These are phyloP conservation scores for Sebastes itinus DNA, from an alignment of 2,797 vertebrate genomes.

Conservation along the genomic window DNA sequence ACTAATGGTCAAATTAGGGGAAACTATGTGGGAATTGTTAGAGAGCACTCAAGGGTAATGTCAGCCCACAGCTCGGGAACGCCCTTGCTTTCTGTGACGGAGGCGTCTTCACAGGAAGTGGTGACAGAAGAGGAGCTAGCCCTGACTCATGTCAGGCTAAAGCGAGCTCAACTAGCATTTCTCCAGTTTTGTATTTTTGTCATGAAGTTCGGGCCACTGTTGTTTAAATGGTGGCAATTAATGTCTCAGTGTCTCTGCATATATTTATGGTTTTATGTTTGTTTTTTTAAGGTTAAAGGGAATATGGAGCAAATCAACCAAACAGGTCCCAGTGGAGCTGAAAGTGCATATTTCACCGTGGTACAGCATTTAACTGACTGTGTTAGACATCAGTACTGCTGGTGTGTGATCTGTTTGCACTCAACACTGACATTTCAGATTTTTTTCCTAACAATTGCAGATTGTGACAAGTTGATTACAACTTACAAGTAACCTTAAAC, in stretches of 20 bases:
- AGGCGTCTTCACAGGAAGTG: constrained; percentile 24
- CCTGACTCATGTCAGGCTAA: not conserved
- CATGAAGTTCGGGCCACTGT: constrained; percentile 21
- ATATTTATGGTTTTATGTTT: constrained; percentile 58
- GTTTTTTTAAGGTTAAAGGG: constrained; percentile 68
- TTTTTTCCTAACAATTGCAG: not conserved
- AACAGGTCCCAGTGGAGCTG: constrained; percentile 41
- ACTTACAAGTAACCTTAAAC: not conserved
- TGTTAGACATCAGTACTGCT: not conserved
- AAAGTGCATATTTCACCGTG: constrained; percentile 7
- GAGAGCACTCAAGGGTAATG: not conserved
- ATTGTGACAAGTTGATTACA: not conserved
- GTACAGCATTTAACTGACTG: not conserved
- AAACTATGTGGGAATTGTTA: constrained; percentile 15
- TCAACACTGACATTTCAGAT: not conserved
- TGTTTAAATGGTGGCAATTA: constrained; percentile 23
- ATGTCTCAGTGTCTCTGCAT: constrained; percentile 41
- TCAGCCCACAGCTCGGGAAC: not conserved
- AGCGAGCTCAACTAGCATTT: constrained; percentile 4
- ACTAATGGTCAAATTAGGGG: not conserved
- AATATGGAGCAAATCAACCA: constrained; percentile 69
- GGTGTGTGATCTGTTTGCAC: not conserved
- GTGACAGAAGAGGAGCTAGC: constrained; percentile 27
- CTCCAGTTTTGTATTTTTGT: constrained; percentile 23
- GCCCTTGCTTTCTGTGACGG: constrained; percentile 1